Conservation (phyloP, 92 coral and sea anemone genomes). For the Actinostola sp. region DNA sequence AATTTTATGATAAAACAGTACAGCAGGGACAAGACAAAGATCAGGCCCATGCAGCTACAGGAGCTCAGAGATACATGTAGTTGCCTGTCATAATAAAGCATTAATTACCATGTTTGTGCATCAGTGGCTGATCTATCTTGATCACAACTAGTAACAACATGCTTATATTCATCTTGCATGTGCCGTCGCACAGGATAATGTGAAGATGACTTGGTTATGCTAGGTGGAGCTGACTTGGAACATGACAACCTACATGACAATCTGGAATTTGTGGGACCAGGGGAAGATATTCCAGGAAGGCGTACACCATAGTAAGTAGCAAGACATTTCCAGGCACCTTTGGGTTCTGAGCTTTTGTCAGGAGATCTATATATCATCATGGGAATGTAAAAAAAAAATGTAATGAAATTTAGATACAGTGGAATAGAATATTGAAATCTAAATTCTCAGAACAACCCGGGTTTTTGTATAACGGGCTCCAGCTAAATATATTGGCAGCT, state of each 20-base stretch:
- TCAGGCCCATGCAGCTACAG: no score
- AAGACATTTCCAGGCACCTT: conserved; percentile 92
- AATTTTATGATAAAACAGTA: no score
- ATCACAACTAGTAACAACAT: conserved; percentile 15
- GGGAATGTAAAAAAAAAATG: no score
- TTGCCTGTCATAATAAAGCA: neutral
- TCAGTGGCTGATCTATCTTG: conserved; percentile 29
- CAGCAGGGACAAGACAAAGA: no score
- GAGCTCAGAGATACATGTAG: neutral
- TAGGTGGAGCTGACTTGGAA: conserved; percentile 89
- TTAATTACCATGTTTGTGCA: conserved; percentile 49
- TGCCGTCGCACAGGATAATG: conserved; percentile 85
- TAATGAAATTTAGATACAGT: no score
- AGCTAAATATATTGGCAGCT: no score
- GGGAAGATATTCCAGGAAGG: conserved; percentile 81
- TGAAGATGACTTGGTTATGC: conserved; percentile 63
- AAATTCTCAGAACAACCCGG: no score
- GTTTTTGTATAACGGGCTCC: no score
- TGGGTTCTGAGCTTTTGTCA: conserved; percentile 42
- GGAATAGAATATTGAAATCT: no score
- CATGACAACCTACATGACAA: conserved; percentile 52
- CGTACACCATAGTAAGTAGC: conserved; percentile 88
- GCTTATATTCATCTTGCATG: conserved; percentile 91
- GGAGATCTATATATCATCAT: conserved; percentile 41
- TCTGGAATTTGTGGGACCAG: conserved; percentile 43